These are phyloP conservation scores for Opisthocomus hoazin DNA, from an alignment of 2,113 vertebrate genomes.

Conservation along the genomic window DNA sequence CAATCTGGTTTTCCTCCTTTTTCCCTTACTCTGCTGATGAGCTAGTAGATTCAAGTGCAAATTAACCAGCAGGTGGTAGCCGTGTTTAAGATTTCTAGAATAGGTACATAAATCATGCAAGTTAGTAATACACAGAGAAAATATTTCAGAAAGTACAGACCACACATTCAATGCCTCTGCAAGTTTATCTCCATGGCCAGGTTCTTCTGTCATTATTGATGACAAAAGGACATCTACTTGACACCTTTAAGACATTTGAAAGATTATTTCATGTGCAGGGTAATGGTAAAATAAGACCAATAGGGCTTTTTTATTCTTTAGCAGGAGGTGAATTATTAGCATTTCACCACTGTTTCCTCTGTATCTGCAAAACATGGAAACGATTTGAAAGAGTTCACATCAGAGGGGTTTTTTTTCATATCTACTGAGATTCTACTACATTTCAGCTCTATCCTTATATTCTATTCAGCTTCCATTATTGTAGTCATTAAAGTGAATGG, in stretches of 20 bases:
- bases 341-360: background rate
- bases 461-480: background rate
- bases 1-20: background rate
- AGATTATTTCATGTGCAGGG: background rate
- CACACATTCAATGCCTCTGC: background rate
- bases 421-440: background rate
- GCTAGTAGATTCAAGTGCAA: background rate
- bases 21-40: background rate
- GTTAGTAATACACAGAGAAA: background rate
- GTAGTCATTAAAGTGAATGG: background rate
- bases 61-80: conserved; percentile 59
- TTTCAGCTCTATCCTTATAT: background rate
- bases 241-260: background rate
- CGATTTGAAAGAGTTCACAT: background rate
- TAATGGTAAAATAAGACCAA: background rate
- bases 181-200: background rate
- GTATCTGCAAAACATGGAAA: background rate
- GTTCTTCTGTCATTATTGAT: background rate
- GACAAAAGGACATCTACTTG: background rate
- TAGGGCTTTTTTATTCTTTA: background rate
- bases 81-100: conserved; percentile 26
- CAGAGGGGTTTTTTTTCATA: background rate
- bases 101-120: background rate
- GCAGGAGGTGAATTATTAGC: background rate
- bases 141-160: background rate